phyloP scores from a whole-genome alignment of 2,113 vertebrate genomes.

The Cichladusa arquata region DNA sequence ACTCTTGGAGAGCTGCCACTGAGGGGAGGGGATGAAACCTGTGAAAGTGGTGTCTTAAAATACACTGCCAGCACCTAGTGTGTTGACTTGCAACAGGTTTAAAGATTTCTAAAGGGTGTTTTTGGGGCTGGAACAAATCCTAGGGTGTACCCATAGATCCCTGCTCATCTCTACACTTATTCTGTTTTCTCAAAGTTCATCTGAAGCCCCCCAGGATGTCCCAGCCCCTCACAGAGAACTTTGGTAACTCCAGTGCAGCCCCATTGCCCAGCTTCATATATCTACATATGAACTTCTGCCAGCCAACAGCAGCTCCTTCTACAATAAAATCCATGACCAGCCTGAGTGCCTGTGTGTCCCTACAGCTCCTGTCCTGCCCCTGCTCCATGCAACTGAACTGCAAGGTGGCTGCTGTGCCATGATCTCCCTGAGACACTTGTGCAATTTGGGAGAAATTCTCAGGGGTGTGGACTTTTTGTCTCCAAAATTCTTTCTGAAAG shows the following conservation, averaged over 20 bases:
- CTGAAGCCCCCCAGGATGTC: not conserved
- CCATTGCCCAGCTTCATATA: not conserved
- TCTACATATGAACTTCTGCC: not conserved
- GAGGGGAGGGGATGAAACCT: not conserved
- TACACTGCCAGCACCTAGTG: not conserved
- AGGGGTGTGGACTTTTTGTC: not conserved
- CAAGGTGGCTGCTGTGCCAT: fast-evolving
- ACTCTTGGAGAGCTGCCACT: not conserved
- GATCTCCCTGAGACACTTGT: not conserved
- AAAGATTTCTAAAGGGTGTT: not conserved
- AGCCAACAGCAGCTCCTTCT: not conserved
- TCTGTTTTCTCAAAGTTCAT: not conserved
- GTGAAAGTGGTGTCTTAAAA: not conserved
- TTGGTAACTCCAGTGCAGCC: not conserved
- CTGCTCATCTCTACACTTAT: not conserved
- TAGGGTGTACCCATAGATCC: not conserved
- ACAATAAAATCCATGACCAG: not conserved
- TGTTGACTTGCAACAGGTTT: not conserved
- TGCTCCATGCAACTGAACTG: fast-evolving
- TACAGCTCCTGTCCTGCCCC: not conserved
- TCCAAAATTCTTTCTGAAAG: not conserved
- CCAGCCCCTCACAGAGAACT: not conserved
- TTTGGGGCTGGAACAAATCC: not conserved
- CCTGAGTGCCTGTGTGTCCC: not conserved
- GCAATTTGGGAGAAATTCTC: not conserved